These are phyloP conservation scores for Herminia tarsipennalis DNA, from an alignment of 2,888 invertebrate species.

Conservation along the genomic window DNA sequence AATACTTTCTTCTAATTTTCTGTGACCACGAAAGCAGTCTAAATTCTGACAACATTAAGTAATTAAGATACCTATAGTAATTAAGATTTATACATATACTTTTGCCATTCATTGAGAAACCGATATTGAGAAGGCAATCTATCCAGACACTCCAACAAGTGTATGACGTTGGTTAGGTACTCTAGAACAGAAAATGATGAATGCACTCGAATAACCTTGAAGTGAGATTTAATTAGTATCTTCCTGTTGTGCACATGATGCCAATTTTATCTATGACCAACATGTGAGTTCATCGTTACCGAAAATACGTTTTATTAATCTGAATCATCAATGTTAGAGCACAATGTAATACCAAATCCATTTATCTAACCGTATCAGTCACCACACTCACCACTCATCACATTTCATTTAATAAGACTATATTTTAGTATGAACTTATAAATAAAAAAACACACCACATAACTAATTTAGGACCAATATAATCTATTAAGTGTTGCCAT, in stretches of 20 bases:
- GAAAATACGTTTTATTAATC: constrained; percentile 37
- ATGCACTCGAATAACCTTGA: constrained; percentile 39
- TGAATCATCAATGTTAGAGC: constrained; percentile 26
- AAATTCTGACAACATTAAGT: too few relatives aligned
- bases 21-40: too few relatives aligned
- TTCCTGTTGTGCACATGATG: constrained; percentile 30
- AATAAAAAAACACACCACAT: neutral
- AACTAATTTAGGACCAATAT: constrained; percentile 10
- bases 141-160: neutral
- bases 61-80: too few relatives aligned
- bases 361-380: neutral
- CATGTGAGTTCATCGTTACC: constrained; percentile 46
- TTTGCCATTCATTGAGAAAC: too few relatives aligned
- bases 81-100: too few relatives aligned
- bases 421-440: neutral
- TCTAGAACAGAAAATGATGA: constrained; percentile 25
- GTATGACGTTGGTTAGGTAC: constrained; percentile 8
- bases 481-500: constrained; percentile 6
- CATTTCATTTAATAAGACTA: neutral
- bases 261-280: constrained; percentile 50
- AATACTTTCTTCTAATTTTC: too few relatives aligned
- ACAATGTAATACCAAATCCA: constrained; percentile 9
- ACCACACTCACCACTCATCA: neutral
- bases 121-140: too few relatives aligned
- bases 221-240: constrained; percentile 24